Conservation (phyloP, 2,888 invertebrate species). For the Cancer borealis region DNA sequence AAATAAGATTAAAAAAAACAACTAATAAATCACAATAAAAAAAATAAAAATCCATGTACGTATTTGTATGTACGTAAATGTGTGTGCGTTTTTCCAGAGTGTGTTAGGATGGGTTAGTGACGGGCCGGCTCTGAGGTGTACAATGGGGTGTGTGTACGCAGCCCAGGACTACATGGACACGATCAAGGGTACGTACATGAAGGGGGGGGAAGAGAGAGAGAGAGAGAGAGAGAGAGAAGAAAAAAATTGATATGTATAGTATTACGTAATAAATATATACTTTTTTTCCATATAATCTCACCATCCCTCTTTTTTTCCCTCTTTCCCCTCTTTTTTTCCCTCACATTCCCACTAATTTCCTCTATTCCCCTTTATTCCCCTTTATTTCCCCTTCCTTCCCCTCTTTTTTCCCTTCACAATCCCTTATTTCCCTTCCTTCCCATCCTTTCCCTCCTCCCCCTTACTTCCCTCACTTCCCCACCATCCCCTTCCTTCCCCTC, state of each 20-base stretch:
- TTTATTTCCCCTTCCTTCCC: not conserved
- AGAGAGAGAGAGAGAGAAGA: too few species aligned
- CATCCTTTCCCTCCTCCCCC: too few species aligned
- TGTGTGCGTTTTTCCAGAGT: slow-evolving; percentile 52
- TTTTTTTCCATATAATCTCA: too few species aligned
- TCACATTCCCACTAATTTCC: not conserved
- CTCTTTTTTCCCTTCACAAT: too few species aligned
- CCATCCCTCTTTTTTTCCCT: too few species aligned
- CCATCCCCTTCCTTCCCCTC: not conserved
- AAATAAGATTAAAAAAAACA: not conserved
- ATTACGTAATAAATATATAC: too few species aligned
- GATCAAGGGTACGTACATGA: slow-evolving; percentile 60
- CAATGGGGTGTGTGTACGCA: slow-evolving; percentile 73
- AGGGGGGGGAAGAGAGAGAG: too few species aligned
- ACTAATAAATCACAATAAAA: too few species aligned
- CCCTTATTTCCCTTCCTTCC: not conserved
- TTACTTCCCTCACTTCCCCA: not conserved
- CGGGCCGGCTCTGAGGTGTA: slow-evolving; percentile 64
- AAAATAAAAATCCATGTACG: not conserved
- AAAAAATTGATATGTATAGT: too few species aligned
- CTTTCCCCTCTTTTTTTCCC: not conserved
- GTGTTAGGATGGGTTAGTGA: slow-evolving; percentile 61
- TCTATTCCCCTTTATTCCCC: not conserved
- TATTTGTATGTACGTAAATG: slow-evolving; percentile 23
- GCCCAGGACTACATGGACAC: slow-evolving; percentile 67